phyloP scores from a whole-genome alignment of 2,888 invertebrate species.

The Arctia plantaginis region DNA sequence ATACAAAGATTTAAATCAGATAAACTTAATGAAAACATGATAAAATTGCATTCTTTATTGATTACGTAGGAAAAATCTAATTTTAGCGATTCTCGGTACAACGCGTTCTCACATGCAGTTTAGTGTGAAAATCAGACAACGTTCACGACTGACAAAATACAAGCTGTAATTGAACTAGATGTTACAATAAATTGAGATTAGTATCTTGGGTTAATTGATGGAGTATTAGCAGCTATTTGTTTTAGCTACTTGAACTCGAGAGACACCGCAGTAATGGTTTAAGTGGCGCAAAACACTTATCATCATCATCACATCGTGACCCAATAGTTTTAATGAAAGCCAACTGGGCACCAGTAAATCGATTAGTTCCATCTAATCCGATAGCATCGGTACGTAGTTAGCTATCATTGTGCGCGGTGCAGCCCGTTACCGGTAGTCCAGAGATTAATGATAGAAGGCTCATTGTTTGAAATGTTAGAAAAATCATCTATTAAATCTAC shows the following conservation, averaged over 20 bases:
- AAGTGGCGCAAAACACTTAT: constrained; percentile 64
- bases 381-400: constrained; percentile 77
- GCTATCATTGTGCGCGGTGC: constrained; percentile 71
- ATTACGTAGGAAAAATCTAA: neutral
- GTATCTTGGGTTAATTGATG: constrained; percentile 50
- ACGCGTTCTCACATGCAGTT: constrained; percentile 4
- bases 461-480: constrained; percentile 79
- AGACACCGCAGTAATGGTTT: constrained; percentile 57
- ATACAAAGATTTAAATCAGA: neutral
- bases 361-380: constrained; percentile 77
- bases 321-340: constrained; percentile 80
- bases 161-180: constrained; percentile 48
- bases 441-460: constrained; percentile 78
- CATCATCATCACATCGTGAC: constrained; percentile 67
- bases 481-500: constrained; percentile 75
- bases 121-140: constrained; percentile 43
- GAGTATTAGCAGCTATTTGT: constrained; percentile 46
- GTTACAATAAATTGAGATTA: constrained; percentile 43
- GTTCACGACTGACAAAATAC: constrained; percentile 34
- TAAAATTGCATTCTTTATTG: neutral
- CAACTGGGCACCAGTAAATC: constrained; percentile 70
- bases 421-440: constrained; percentile 75
- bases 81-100: neutral
- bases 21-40: neutral
- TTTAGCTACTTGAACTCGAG: constrained; percentile 49